Percentiles rank a stretch among this genome's conserved stretches.
Evolutionary conservation across 1,140 invertebrate genomes (phyloP).

Genomic region (Popillia japonica): DNA sequence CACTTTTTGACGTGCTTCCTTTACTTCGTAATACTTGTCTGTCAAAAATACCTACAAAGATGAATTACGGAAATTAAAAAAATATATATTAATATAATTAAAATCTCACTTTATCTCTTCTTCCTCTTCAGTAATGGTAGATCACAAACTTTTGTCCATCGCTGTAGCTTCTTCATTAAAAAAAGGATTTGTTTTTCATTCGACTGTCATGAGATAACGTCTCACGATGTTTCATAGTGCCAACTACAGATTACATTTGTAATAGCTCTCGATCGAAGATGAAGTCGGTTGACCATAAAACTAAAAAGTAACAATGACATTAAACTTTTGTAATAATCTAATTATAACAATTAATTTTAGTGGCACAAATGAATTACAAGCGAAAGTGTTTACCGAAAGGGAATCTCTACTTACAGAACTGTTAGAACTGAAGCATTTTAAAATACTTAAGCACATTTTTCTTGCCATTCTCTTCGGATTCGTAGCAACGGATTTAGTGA

Average conservation of each 20-base stretch:
- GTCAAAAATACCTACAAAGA: too few species aligned
- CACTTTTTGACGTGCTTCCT: too few species aligned
- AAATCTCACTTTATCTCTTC: too few species aligned
- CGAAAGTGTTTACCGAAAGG: slow-evolving; percentile 73
- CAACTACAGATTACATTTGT: neutral
- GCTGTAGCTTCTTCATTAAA: neutral
- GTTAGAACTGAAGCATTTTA: slow-evolving; percentile 79
- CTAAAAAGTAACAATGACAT: neutral
- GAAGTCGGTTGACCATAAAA: neutral
- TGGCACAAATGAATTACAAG: neutral
- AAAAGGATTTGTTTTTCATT: neutral
- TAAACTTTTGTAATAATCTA: neutral
- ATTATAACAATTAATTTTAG: neutral
- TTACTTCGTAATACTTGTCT: too few species aligned
- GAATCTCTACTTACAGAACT: slow-evolving; percentile 82
- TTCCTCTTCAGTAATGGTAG: too few species aligned
- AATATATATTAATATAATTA: too few species aligned
- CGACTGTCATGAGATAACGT: neutral
- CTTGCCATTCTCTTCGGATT: slow-evolving; percentile 79
- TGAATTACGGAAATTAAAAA: too few species aligned
- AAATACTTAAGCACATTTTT: slow-evolving; percentile 85
- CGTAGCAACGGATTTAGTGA: slow-evolving; percentile 65
- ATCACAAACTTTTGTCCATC: too few species aligned
- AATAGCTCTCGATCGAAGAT: neutral
- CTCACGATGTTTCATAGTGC: neutral